A percentile compares a stretch with the other conserved stretches of the same genome.
phyloP scores from a whole-genome alignment of 2,113 vertebrate species.

The Brachyistius frenatus region DNA sequence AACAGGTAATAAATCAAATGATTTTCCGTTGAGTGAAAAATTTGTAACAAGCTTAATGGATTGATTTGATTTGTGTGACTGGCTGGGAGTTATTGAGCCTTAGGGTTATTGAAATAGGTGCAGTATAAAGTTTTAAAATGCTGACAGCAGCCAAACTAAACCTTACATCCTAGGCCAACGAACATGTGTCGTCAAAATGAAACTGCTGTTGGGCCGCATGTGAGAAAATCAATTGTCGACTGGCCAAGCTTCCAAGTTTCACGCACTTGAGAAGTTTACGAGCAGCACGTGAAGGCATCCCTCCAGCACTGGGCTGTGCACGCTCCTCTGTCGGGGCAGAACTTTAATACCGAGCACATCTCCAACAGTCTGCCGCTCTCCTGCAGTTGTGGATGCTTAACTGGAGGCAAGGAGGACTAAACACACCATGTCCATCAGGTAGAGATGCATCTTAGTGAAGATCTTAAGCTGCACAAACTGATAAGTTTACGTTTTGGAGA shows the following conservation, averaged over 20 bases:
- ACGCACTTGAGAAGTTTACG: constrained; percentile 11
- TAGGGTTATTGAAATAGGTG: not conserved
- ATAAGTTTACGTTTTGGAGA: not conserved
- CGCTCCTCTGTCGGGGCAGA: constrained; percentile 50
- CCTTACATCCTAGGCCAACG: not conserved
- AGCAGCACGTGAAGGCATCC: constrained; percentile 66
- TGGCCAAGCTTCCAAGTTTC: not conserved
- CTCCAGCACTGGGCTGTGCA: constrained; percentile 25
- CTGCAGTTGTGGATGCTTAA: constrained; percentile 48
- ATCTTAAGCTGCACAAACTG: not conserved
- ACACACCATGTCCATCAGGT: constrained; percentile 15
- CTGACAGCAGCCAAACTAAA: not conserved
- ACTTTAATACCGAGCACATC: constrained; percentile 42
- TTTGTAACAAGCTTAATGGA: no score
- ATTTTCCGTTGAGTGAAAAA: no score
- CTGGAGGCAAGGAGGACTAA: constrained; percentile 35
- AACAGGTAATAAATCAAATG: no score
- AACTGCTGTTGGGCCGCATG: not conserved
- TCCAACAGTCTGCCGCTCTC: constrained; percentile 15
- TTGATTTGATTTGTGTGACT: no score
- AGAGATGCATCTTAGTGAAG: constrained; percentile 10
- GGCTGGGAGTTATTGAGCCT: not conserved
- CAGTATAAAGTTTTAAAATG: not conserved
- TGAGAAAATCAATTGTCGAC: not conserved
- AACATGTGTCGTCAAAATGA: not conserved